Base-by-base conservation (phyloP, 2,797 vertebrate species). In the Sebastolobus alascanus region DNA sequence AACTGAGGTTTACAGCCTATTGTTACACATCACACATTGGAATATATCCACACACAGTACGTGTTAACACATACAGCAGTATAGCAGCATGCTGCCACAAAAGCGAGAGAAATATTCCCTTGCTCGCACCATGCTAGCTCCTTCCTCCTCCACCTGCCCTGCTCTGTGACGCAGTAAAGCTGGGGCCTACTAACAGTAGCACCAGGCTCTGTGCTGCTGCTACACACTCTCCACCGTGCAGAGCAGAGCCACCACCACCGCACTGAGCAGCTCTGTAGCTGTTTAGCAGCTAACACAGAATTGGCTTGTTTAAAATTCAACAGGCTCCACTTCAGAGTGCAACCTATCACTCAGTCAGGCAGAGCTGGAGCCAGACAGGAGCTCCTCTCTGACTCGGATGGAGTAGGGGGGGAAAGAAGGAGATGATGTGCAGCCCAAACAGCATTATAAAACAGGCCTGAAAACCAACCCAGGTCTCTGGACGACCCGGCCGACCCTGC, bases 291-390 rank as follows among this genome's bases (percentile, higher is more conserved):
- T 75, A 67, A 72, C 79, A 77, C 84, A 65, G 75, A 80, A 84
- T 56, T 54, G 79, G 76, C 68, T 70, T 90, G 85, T 89, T 93
- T 93, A 88, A 92, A 92, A 93, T 94, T 91, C 89, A 91, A 84
- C 85, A 89, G 83, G 83, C 88, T 82, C 73, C 77, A 81, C 79
- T 60, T 71, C 76, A 71, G 82, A 77, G 81, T 68, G 52, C 82
- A 84, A 76, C 64, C 80, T 81, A 76, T 88, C 82, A 83, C 68
- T 89, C 87, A 86, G 65, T 72, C 79, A 86, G 61, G 77, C 79
- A 43, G 73, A 56, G 59, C 86, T 64, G 75, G 77, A 84, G 73
- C 56, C 70, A 74, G 83, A 79, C 69, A 75, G 74, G 54, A 73
- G 80, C 79, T 76, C 60, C 71, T 79, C 80, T 79, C 59, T 61